Evolutionary conservation across 1,140 invertebrate species (phyloP), one percentile per base, ranked within the genome.

Genomic region (Dreissena rostriformis): DNA sequence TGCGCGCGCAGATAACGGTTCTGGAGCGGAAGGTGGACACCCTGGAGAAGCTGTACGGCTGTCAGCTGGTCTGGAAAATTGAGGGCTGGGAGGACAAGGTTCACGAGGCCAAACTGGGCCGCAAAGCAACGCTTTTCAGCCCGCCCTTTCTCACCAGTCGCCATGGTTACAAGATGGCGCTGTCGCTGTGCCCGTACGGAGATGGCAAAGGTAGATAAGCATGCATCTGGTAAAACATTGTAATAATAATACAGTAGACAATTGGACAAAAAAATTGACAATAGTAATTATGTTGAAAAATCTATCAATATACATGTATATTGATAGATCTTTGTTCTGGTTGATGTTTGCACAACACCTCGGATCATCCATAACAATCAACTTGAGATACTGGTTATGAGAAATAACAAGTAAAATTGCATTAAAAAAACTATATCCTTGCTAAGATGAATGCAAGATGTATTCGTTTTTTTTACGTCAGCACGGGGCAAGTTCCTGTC

Each of bases 91-190:
- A 95, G 7, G 88, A 91, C 24, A 90, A 89, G 84, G 82, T 91
- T 7, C 75, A 90, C 26, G 89, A 90, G 24, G 91, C 89, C 14
- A 91, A 92, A 76, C 80, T 87, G 24, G 91, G 91, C 1, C 89
- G 86, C 24, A 88, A 88, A 73, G 70, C 88, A 5, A 92, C 91
- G 14, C 86, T 92, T n/a, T 92, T 98, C 51, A 98, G 97, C 79
- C 96, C 97, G 71, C 96, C 97, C 4, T 99, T 98, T 92, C 97
- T 97, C 90, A 98, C 97, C 92, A 97, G 96, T 94, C 97, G 98
- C 94, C 98, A 98, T 93, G 98, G 98, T 86, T 99, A 99, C 93
- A 98, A 98, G 92, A 95, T 99, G 88, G 88, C 89, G 14, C 68
- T 92, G 75, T 92, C 97, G 0, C 95, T 98, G 65, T 98, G 98